Evolutionary conservation across 2,888 invertebrate species (phyloP).

Genomic region (Pristionchus fissidentatus): DNA sequence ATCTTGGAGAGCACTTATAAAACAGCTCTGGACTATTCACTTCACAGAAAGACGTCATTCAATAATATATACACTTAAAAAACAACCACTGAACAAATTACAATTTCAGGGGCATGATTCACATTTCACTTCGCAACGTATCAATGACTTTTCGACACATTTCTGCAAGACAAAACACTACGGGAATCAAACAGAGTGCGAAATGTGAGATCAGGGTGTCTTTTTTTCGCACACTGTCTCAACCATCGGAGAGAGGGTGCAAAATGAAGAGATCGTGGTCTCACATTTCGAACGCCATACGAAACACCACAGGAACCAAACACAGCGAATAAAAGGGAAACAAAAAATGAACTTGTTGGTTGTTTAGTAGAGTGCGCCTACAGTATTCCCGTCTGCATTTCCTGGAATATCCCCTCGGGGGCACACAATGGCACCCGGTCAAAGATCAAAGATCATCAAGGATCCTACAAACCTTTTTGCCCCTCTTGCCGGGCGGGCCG

Average conservation of each 20-base stretch:
- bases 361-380: slow-evolving; percentile 5
- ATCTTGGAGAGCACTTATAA: not conserved
- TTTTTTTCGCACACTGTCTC: too few species aligned
- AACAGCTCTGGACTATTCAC: too few species aligned
- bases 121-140: too few species aligned
- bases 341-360: slow-evolving; percentile 30
- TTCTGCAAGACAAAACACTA: not conserved
- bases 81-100: not conserved
- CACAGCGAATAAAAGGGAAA: too few species aligned
- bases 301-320: not conserved
- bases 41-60: not conserved
- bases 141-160: not conserved
- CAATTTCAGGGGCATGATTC: too few species aligned
- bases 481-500: slow-evolving; percentile 68
- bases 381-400: not conserved
- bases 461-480: slow-evolving; percentile 62
- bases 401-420: slow-evolving; percentile 39
- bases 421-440: slow-evolving; percentile 30
- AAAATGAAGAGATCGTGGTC: too few species aligned
- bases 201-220: too few species aligned
- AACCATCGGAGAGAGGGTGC: too few species aligned
- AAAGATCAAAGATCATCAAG: slow-evolving; percentile 15
- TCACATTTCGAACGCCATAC: too few species aligned
- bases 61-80: not conserved
- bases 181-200: too few species aligned